A percentile compares a stretch with the other conserved stretches of the same genome.
Evolutionary conservation across 2,888 invertebrate genomes (phyloP).

Genomic region (Athetis lepigone): DNA sequence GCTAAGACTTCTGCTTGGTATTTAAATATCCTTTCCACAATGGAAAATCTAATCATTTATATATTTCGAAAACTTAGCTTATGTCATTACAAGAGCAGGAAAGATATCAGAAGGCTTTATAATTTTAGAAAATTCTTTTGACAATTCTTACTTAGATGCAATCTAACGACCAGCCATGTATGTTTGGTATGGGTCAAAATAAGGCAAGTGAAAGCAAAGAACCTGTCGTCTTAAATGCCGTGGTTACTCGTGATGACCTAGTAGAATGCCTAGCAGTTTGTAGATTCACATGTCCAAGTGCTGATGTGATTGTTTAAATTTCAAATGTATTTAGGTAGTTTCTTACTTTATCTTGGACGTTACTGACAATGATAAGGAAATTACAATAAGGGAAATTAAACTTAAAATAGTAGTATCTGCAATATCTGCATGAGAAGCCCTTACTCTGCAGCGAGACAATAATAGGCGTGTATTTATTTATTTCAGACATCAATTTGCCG

Average conservation of each 20-base stretch:
- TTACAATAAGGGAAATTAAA: neutral
- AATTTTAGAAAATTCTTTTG: no score
- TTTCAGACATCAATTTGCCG: conserved; percentile 43
- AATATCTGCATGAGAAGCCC: neutral
- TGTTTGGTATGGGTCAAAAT: neutral
- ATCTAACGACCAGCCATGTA: neutral
- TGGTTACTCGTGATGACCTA: neutral
- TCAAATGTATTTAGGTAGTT: neutral
- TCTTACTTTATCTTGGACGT: neutral
- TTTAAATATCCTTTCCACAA: neutral
- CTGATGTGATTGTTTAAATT: neutral
- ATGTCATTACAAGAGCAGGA: neutral
- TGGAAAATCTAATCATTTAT: neutral
- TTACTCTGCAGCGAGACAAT: neutral
- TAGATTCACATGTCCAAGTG: neutral
- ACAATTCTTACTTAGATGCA: neutral
- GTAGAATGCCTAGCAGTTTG: neutral
- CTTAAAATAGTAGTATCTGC: neutral
- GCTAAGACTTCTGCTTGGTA: neutral
- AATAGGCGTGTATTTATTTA: conserved; percentile 11
- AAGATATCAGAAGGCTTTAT: neutral
- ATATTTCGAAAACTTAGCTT: neutral
- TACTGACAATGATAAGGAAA: neutral
- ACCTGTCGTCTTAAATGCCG: neutral
- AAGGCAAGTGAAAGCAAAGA: conserved; percentile 32